Base-by-base conservation (phyloP, 1,140 invertebrate genomes). In the Bombus turneri region DNA sequence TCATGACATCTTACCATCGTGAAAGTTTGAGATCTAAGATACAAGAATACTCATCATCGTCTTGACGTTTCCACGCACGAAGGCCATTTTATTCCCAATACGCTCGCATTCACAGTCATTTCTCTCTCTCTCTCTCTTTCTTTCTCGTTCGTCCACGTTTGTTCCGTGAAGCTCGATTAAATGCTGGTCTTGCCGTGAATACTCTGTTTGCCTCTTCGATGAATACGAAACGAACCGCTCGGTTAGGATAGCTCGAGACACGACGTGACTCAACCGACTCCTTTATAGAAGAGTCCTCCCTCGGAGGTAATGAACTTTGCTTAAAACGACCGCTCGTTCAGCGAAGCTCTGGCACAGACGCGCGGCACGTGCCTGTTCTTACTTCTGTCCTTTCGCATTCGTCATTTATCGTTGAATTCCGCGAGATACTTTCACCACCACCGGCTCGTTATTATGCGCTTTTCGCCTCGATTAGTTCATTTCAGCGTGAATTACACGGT, bases 251-350 rank as follows among this genome's bases (percentile, higher is more conserved):
- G 64, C 64, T 64, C 37, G 57, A 77, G 47, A 53, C 47, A 53
- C 47, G 64, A 78, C 80, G 86, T 86, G 88, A 90, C 83, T 87
- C 80, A 77, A 87, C 79, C 71, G 77, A 78, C 66, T 71, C 64
- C 89, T 89, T 90, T 86, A 76, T 84, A 62, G 72, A 66, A 57
- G 53, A 68, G 64, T 68, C 57, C 59, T 64, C 39, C 28, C 64
- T 41, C 62, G 83, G 85, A 93, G 92, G 88, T 93, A 93, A 92
- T 93, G 91, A 93, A 93, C 92, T 93, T 93, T 92, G 85, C 86
- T 92, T 89, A 90, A 64, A 92, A 92, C 90, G 85, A 86, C 78
- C 78, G 72, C n/a, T 59, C 74, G 75, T 76, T 92, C 84, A 53
- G 88, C 91, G 90, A 92, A 90, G 91, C 82, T 62, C 76, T 82